Percentiles rank a stretch among this genome's conserved stretches.
These are phyloP conservation scores for Eristalis tenax DNA, from an alignment of 2,888 invertebrate species.

Conservation along the genomic window DNA sequence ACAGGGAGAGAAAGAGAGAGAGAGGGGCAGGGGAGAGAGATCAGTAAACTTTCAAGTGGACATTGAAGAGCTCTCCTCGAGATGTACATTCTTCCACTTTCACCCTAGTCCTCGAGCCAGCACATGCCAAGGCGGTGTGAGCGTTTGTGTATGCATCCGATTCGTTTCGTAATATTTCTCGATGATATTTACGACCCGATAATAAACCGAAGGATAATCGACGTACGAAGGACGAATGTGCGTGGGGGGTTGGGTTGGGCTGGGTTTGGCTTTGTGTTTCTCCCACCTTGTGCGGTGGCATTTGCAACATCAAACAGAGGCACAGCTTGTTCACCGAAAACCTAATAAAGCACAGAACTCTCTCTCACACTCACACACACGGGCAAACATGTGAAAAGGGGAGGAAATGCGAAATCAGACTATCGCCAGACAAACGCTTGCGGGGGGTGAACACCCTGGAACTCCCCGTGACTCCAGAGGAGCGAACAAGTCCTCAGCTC, in stretches of 20 bases:
- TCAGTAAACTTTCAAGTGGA: conserved; percentile 70
- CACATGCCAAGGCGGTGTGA: too few species aligned
- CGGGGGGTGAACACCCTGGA: not conserved
- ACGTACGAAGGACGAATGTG: conserved; percentile 38
- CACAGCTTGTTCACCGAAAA: conserved; percentile 35
- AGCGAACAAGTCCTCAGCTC: too few species aligned
- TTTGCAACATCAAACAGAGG: conserved; percentile 67
- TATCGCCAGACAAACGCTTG: conserved; percentile 39
- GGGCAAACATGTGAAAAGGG: not conserved
- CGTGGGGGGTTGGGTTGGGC: not conserved
- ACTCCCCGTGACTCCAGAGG: not conserved
- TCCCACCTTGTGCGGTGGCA: conserved; percentile 38
- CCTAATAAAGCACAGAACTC: conserved; percentile 60
- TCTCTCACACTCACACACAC: not conserved
- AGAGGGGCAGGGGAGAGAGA: conserved; percentile 17
- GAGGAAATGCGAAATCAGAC: conserved; percentile 20
- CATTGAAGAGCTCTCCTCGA: conserved; percentile 46
- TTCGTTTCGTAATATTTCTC: conserved; percentile 37
- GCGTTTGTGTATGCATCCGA: not conserved
- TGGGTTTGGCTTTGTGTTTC: too few species aligned
- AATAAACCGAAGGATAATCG: conserved; percentile 67
- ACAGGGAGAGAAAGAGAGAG: conserved; percentile 1
- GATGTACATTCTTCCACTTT: not conserved
- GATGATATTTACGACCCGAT: conserved; percentile 68
- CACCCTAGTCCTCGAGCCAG: not conserved